Evolutionary conservation across 1,140 invertebrate genomes (phyloP), one percentile per base, ranked within the genome.

Genomic region (Lepidotrigona ventralis): DNA sequence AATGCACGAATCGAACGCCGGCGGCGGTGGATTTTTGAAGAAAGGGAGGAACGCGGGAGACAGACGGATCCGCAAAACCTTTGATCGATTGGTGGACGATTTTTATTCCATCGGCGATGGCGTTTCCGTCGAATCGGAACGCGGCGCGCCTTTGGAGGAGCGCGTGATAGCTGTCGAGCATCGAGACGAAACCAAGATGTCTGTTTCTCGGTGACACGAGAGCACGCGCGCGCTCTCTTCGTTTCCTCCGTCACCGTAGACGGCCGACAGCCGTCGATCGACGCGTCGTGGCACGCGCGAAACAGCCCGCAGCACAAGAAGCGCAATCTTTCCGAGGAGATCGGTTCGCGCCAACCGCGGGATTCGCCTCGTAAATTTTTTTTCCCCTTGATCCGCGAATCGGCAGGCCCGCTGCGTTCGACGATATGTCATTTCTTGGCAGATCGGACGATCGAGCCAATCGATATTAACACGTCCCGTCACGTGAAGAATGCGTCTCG

Each of bases 401-500:
- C 86, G 86, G 87, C 80, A 83, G 79, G 77, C 74, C 78, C 64
- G 64, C 84, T 77, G 78, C 75, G 69, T 84, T 70, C 85, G 85
- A 56, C 86, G 81, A 88, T 88, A 88, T 64, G 84, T 88, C 86
- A 88, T 88, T 88, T 88, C 86, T 86, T 81, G 87, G 77, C 83
- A 56, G 86, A 88, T 87, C 79, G 71, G 56, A 76, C 79, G 79
- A 81, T 73, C 68, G 54, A n/a, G 39, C 78, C 63, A 72, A 83
- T 86, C 81, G 81, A 79, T 85, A 88, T 88, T 88, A 88, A 88
- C 87, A 84, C 77, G 73, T 84, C 84, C 80, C 64, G 86, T 88
- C 87, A 88, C 74, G 80, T 78, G n/a, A 88, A 79, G 86, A 88
- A 88, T 86, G 87, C 81, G 69, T 72, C 39, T 46, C 80, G 77